Percentiles rank a stretch among this genome's conserved stretches.
phyloP scores from a whole-genome alignment of 2,797 vertebrate genomes.

The Semotilus atromaculatus region DNA sequence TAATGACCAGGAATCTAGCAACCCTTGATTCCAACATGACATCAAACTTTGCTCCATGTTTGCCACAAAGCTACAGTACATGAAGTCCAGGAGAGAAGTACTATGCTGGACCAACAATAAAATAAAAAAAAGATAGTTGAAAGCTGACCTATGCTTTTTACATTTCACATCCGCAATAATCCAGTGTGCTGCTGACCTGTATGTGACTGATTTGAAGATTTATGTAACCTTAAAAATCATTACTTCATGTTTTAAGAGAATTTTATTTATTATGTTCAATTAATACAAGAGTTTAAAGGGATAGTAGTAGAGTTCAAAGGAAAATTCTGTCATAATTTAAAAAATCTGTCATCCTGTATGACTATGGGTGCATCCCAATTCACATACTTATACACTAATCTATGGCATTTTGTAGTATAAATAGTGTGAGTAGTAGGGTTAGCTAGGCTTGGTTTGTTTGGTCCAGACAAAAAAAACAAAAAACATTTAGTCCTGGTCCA shows the following conservation, averaged over 20 bases:
- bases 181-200: not conserved
- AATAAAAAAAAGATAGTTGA: conserved; percentile 10
- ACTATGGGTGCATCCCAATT: not conserved
- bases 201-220: not conserved
- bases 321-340: not conserved
- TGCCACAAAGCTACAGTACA: conserved; percentile 37
- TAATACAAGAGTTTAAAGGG: not conserved
- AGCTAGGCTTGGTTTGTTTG: no score
- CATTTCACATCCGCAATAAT: conserved; percentile 7
- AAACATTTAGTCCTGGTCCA: no score
- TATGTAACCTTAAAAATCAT: not conserved
- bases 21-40: conserved; percentile 38
- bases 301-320: not conserved
- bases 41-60: conserved; percentile 55
- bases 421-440: not conserved
- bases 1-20: conserved; percentile 43
- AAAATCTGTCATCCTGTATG: not conserved
- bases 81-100: conserved; percentile 1
- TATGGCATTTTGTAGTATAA: not conserved
- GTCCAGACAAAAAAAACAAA: no score
- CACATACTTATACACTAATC: not conserved
- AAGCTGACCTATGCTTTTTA: conserved; percentile 20
- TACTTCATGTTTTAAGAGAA: not conserved
- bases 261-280: not conserved
- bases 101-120: not conserved